phyloP scores from a whole-genome alignment of 64 coral and sea anemone genomes.

The Dendrophyllia cribrosa region DNA sequence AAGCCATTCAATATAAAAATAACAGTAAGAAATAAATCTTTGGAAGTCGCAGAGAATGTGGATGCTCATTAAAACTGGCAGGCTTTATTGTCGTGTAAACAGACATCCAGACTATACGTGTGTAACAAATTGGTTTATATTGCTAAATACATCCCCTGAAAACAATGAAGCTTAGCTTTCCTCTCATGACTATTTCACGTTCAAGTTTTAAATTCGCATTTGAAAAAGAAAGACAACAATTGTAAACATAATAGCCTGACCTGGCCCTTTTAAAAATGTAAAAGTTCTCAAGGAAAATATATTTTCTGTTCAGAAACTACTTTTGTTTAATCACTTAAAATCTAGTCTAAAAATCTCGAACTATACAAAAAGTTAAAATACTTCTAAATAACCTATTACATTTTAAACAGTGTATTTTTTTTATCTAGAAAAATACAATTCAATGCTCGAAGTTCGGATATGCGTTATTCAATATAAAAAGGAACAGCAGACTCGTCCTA shows the following conservation, averaged over 20 bases:
- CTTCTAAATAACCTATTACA: neutral
- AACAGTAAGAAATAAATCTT: neutral
- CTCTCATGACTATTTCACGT: no score
- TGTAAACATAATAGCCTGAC: no score
- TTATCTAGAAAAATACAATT: slow-evolving; percentile 25
- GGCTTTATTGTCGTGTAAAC: no score
- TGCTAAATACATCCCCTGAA: no score
- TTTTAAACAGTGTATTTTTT: neutral
- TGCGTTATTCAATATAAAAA: neutral
- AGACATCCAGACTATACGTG: no score
- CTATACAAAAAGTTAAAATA: neutral
- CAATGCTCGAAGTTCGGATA: no score
- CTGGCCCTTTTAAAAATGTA: neutral
- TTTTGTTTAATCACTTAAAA: neutral
- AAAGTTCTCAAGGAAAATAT: slow-evolving; percentile 5
- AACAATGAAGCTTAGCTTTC: no score
- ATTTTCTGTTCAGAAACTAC: neutral
- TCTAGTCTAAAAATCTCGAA: neutral
- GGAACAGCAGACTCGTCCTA: neutral
- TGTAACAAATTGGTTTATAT: no score
- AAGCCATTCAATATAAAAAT: neutral
- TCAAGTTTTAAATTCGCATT: no score
- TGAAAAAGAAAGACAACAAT: no score
- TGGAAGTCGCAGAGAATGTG: neutral
- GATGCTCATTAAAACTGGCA: neutral